Percentiles rank a stretch among this genome's conserved stretches.
Conservation (phyloP, 2,113 vertebrate species). For the Lagopus muta region DNA sequence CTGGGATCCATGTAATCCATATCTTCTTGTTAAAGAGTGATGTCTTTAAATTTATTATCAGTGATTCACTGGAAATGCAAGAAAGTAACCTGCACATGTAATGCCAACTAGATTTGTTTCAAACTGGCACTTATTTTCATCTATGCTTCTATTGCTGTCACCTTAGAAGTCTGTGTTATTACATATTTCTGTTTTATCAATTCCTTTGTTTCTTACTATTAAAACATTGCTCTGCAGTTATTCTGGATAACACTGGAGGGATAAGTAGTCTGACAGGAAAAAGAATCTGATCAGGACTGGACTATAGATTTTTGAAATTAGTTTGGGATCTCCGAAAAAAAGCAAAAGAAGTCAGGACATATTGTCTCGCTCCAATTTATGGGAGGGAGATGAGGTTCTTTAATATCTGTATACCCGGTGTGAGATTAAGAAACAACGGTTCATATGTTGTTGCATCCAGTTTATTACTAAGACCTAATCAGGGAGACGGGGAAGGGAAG, state of each 20-base stretch:
- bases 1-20: background rate
- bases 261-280: background rate
- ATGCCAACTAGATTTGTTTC: background rate
- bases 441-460: too few relatives aligned
- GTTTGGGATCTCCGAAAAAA: background rate
- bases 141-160: background rate
- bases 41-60: background rate
- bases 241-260: background rate
- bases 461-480: too few relatives aligned
- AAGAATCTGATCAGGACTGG: background rate
- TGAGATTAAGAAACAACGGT: too few relatives aligned
- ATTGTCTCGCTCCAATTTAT: too few relatives aligned
- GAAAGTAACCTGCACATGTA: background rate
- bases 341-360: background rate
- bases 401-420: too few relatives aligned
- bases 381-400: too few relatives aligned
- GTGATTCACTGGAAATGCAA: background rate
- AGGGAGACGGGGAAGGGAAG: too few relatives aligned
- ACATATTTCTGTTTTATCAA: background rate
- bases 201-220: background rate
- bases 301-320: background rate
- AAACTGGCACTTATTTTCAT: background rate
- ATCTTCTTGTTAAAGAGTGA: background rate
- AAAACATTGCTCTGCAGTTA: background rate
- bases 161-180: background rate